Evolutionary conservation across 1,140 invertebrate species (phyloP).

Genomic region (Macrotrachela quadricornifera): DNA sequence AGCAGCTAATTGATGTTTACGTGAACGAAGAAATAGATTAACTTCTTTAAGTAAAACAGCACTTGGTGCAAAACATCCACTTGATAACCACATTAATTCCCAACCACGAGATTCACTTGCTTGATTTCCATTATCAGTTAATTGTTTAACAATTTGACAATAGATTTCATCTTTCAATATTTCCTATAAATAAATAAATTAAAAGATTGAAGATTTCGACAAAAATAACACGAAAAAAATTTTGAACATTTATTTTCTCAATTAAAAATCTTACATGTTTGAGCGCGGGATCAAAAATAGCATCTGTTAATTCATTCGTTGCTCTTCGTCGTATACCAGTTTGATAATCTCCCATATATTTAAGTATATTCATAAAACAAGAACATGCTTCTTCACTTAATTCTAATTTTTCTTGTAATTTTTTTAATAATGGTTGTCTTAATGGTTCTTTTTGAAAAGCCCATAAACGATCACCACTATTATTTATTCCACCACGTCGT

Average conservation of each 20-base stretch:
- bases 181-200: too few species aligned
- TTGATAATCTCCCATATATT: conserved; percentile 96
- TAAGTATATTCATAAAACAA: conserved; percentile 72
- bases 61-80: conserved; percentile 80
- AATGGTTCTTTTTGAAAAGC: conserved; percentile 71
- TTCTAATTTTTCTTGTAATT: conserved; percentile 78
- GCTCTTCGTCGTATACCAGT: conserved; percentile 43
- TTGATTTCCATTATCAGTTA: conserved; percentile 78
- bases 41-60: conserved; percentile 63
- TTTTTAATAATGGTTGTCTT: conserved; percentile 78
- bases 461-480: conserved; percentile 15
- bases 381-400: conserved; percentile 78
- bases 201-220: too few species aligned
- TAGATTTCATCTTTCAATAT: conserved; percentile 91
- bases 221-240: conserved; percentile 10
- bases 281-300: conserved; percentile 85
- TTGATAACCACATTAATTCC: conserved; percentile 95
- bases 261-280: conserved; percentile 50
- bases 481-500: conserved; percentile 11
- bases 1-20: conserved; percentile 72
- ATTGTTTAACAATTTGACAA: conserved; percentile 93
- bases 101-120: conserved; percentile 85
- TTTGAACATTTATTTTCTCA: conserved; percentile 27
- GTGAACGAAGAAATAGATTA: conserved; percentile 67
- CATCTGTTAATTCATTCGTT: conserved; percentile 87